Evolutionary conservation across 2,797 vertebrate species (phyloP).

Genomic region (Crypturellus tataupa): DNA sequence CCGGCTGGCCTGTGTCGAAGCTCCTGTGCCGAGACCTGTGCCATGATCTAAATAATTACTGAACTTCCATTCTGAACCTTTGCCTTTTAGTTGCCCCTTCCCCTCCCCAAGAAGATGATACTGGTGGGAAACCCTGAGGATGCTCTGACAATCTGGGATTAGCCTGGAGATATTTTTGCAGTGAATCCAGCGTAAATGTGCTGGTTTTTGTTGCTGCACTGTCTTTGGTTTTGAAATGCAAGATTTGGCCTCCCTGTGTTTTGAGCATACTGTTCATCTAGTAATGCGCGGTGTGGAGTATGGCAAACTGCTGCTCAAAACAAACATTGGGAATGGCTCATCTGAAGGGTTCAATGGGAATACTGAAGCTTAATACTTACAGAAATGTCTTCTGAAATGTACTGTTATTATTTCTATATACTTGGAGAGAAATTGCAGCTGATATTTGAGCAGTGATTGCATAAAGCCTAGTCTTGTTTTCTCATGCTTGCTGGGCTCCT

Average conservation of each 20-base stretch:
- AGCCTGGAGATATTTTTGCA: conserved; percentile 11
- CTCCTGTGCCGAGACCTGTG: conserved; percentile 25
- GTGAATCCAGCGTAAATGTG: neutral
- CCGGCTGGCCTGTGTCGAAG: conserved; percentile 1
- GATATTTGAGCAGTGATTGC: neutral
- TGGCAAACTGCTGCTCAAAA: neutral
- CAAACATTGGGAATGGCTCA: neutral
- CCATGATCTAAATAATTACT: conserved; percentile 11
- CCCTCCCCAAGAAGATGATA: neutral
- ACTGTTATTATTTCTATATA: neutral
- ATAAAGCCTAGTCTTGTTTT: neutral
- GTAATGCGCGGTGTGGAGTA: neutral
- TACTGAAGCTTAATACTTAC: neutral
- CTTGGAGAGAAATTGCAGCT: neutral
- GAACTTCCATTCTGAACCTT: conserved; percentile 37
- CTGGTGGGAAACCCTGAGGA: neutral
- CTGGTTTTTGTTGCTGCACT: neutral
- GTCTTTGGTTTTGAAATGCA: neutral
- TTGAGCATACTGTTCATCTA: neutral
- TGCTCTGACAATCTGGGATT: neutral
- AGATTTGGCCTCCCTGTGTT: neutral
- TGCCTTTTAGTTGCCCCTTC: neutral
- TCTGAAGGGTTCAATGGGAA: neutral
- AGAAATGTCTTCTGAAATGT: neutral
- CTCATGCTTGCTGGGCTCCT: neutral